Conservation (phyloP, 30 jellyfish, hydroid and myxozoan genomes). For the Mastigias papua region DNA sequence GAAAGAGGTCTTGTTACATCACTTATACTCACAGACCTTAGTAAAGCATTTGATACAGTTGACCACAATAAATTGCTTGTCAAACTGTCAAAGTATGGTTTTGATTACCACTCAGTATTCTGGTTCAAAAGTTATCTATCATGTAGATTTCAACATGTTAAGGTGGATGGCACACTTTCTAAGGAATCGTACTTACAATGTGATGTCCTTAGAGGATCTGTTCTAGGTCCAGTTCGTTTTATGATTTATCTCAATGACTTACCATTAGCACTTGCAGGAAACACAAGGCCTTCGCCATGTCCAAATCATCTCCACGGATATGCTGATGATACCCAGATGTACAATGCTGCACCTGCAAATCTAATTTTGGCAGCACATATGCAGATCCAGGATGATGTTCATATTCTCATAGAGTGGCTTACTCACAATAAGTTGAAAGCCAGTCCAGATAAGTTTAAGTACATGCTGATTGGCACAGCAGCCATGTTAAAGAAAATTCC, state of each 20-base stretch:
- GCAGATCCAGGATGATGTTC: slow-evolving; percentile 76
- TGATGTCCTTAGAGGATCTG: slow-evolving; percentile 46
- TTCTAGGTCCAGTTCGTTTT: slow-evolving; percentile 39
- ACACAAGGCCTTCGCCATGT: slow-evolving; percentile 60
- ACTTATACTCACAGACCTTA: slow-evolving; percentile 37
- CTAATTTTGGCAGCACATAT: slow-evolving; percentile 50
- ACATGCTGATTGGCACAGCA: slow-evolving; percentile 69
- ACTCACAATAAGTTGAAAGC: slow-evolving; percentile 63
- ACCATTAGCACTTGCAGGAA: slow-evolving; percentile 60
- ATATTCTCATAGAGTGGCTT: slow-evolving; percentile 50
- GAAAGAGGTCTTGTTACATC: slow-evolving; percentile 46
- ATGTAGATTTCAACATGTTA: slow-evolving; percentile 19
- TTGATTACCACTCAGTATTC: slow-evolving; percentile 37
- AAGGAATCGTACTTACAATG: slow-evolving; percentile 25
- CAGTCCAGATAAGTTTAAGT: slow-evolving; percentile 58
- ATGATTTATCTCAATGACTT: slow-evolving; percentile 50
- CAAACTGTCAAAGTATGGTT: slow-evolving; percentile 35
- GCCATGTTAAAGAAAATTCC: slow-evolving; percentile 65
- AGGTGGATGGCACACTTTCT: slow-evolving; percentile 39
- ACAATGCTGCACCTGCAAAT: slow-evolving; percentile 72
- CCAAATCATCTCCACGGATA: slow-evolving; percentile 72
- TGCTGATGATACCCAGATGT: slow-evolving; percentile 75
- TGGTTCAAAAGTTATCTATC: slow-evolving; percentile 22
- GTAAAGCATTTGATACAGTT: slow-evolving; percentile 37
- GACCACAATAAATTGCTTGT: slow-evolving; percentile 46